Conservation (phyloP, 2,888 invertebrate genomes). For the Girardia tigrina region DNA sequence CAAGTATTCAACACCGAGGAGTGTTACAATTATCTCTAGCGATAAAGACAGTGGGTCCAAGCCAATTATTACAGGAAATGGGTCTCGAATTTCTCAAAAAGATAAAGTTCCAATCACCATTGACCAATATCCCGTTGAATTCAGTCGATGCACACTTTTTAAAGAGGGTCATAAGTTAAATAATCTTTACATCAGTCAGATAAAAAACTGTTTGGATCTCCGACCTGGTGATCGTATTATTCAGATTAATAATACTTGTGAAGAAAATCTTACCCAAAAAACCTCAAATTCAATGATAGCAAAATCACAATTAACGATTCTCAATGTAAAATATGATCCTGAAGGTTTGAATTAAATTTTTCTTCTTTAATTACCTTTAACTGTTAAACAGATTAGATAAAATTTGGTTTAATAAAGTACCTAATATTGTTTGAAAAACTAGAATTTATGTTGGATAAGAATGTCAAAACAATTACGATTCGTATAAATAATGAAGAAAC, state of each 20-base stretch:
- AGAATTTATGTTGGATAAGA: no score
- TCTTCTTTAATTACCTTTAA: no score
- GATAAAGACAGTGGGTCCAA: neutral
- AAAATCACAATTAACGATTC: neutral
- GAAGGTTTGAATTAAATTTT: no score
- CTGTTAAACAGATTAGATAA: no score
- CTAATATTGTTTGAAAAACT: no score
- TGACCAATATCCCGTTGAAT: neutral
- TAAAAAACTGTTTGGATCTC: neutral
- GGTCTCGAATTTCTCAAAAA: neutral
- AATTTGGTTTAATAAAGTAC: no score
- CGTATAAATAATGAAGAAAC: no score
- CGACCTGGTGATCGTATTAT: neutral
- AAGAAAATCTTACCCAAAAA: neutral
- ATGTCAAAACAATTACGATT: no score
- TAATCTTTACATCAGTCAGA: neutral
- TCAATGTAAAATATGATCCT: constrained; percentile 5
- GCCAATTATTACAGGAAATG: neutral
- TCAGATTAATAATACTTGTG: neutral
- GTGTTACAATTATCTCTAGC: neutral
- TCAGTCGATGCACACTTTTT: neutral
- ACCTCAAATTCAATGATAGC: neutral
- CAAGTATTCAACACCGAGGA: neutral
- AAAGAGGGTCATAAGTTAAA: neutral
- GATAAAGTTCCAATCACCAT: neutral